Evolutionary conservation across 2,888 invertebrate species (phyloP), one percentile per base, ranked within the genome.

Genomic region (Hanleya hanleyi): DNA sequence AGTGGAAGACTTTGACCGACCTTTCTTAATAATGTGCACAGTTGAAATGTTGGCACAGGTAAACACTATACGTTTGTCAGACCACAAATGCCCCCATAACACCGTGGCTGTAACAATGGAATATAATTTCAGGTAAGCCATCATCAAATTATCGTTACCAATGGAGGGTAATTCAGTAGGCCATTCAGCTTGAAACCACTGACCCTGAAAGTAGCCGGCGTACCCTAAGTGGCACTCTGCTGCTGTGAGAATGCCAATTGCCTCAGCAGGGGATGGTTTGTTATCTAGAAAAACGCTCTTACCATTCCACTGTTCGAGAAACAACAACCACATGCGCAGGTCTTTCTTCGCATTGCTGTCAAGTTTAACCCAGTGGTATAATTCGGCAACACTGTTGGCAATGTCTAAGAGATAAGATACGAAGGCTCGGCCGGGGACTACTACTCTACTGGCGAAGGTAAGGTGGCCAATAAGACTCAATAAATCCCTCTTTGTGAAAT

Each of bases 401-500:
- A 78, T 50, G 6, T 6, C 9, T 22, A 70, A 49, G 6, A 78
- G 71, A 29, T 76, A 74, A 33, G 77, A 73, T 18, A 75, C 69
- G 64, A 78, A 78, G 38, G 73, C 49, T 29, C 74, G 35, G 33
- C 76, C 76, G 1, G 73, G 78, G 22, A 66, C 26, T 7, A 78
- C 61, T 1, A 78, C 78, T 35, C 70, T 32, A 37, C 61, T 26
- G 7, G 77, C 73, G 26, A 73, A 75, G 26, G 70, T 75, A 1
- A 77, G 33, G 37, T 77, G 73, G 9, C 77, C 73, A 32, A 75
- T 22, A 1, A 73, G 64, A 38, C 67, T 66, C 18, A 73, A 37
- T 0, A 78, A 32, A 47, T 76, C 75, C 33, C 69, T 57, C 64
- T 74, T 78, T 22, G 76, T 77, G n/a, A n/a, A n/a, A n/a, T n/a